phyloP scores from a whole-genome alignment of 2,113 vertebrate species.

The Rhizomys pruinosus region DNA sequence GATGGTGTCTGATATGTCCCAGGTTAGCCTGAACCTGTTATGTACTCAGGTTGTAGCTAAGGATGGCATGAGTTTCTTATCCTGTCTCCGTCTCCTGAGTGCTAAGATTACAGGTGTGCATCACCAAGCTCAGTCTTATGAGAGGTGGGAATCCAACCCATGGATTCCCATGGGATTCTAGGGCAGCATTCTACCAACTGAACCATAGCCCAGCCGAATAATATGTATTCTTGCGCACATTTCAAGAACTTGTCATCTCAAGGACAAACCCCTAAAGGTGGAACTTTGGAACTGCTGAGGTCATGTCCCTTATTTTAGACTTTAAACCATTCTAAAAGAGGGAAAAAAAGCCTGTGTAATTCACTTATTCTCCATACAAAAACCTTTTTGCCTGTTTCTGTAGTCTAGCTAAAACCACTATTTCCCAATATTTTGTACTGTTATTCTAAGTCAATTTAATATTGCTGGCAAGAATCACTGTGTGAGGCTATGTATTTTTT shows the following conservation, averaged over 20 bases:
- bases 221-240: background rate
- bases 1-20: background rate
- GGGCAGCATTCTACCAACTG: background rate
- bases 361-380: conserved; percentile 24
- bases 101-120: background rate
- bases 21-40: background rate
- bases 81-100: background rate
- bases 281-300: background rate
- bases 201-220: background rate
- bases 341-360: conserved; percentile 35
- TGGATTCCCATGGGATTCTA: background rate
- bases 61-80: background rate
- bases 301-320: background rate
- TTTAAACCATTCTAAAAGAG: background rate
- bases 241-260: background rate
- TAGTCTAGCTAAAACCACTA: background rate
- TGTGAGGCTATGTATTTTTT: background rate
- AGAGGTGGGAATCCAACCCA: background rate
- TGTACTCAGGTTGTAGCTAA: background rate
- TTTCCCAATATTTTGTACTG: background rate
- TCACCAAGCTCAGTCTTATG: background rate
- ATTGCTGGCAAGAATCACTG: conserved; percentile 25
- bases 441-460: conserved; percentile 41
- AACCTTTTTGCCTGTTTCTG: background rate
- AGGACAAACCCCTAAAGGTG: background rate